Evolutionary conservation across 2,888 invertebrate species (phyloP).

Genomic region (Crepidodera aurea): DNA sequence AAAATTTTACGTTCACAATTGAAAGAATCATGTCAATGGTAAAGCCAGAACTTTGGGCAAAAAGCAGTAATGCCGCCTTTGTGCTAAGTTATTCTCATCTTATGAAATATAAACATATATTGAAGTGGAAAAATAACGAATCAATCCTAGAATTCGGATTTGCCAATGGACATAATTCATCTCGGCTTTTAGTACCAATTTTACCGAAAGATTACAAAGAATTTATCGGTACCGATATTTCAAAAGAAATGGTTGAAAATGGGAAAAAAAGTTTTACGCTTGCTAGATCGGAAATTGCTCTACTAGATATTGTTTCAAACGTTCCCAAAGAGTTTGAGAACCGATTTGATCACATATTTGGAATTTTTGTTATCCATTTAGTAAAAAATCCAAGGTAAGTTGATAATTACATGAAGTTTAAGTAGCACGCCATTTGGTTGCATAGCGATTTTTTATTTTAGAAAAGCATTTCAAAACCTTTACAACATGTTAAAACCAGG

Average conservation of each 20-base stretch:
- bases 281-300: not conserved
- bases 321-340: not conserved
- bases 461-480: not conserved
- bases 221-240: slow-evolving; percentile 1
- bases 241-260: slow-evolving; percentile 2
- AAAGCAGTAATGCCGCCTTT: too few species aligned
- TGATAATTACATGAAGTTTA: too few species aligned
- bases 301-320: not conserved
- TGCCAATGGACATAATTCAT: slow-evolving; percentile 1
- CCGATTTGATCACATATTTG: not conserved
- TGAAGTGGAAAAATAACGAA: slow-evolving; percentile 28
- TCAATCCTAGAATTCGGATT: slow-evolving; percentile 16
- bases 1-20: too few species aligned
- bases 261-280: not conserved
- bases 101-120: slow-evolving; percentile 18
- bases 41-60: too few species aligned
- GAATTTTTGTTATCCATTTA: not conserved
- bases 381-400: not conserved
- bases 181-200: not conserved
- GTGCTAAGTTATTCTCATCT: too few species aligned
- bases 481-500: slow-evolving; percentile 8
- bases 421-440: too few species aligned
- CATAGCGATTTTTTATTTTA: slow-evolving; percentile 3
- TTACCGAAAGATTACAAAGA: too few species aligned
- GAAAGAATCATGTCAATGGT: too few species aligned